These are phyloP conservation scores for Lepidurus couesii DNA, from an alignment of 1,140 invertebrate species.

Conservation along the genomic window DNA sequence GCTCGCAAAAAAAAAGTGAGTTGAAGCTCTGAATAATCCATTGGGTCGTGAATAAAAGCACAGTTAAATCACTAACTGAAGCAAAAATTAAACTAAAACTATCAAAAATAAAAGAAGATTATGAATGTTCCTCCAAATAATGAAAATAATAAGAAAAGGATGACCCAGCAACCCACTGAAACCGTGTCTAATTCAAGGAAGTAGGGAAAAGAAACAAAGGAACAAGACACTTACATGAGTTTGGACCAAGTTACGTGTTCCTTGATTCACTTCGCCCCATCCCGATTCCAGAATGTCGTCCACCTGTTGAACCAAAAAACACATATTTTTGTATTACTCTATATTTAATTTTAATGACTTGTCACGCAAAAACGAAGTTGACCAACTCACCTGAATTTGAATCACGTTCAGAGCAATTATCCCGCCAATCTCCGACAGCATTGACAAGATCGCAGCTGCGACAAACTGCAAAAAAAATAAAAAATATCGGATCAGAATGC, in stretches of 20 bases:
- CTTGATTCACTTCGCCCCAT: constrained; percentile 49
- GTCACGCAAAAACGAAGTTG: constrained; percentile 10
- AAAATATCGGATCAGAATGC: not conserved
- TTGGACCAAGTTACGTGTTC: constrained; percentile 46
- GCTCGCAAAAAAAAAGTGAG: too few relatives aligned
- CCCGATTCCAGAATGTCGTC: constrained; percentile 45
- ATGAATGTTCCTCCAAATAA: not conserved
- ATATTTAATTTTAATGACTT: not conserved
- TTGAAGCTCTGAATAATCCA: too few relatives aligned
- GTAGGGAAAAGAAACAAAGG: constrained; percentile 3
- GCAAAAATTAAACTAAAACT: too few relatives aligned
- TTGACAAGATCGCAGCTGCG: constrained; percentile 42
- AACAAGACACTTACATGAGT: constrained; percentile 41
- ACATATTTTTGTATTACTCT: constrained; percentile 24
- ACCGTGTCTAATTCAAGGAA: constrained; percentile 19
- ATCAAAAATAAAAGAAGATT: too few relatives aligned
- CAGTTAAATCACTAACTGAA: too few relatives aligned
- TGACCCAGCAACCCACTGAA: not conserved
- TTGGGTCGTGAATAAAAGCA: too few relatives aligned
- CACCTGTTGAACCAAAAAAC: constrained; percentile 40
- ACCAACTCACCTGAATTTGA: constrained; percentile 42
- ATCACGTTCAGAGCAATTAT: constrained; percentile 45
- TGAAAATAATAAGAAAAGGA: not conserved
- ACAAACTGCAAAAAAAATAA: constrained; percentile 42
- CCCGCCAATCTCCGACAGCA: constrained; percentile 45